Percentiles rank a stretch among this genome's conserved stretches.
Conservation (phyloP, 2,797 vertebrate genomes). For the Rhincodon typus region DNA sequence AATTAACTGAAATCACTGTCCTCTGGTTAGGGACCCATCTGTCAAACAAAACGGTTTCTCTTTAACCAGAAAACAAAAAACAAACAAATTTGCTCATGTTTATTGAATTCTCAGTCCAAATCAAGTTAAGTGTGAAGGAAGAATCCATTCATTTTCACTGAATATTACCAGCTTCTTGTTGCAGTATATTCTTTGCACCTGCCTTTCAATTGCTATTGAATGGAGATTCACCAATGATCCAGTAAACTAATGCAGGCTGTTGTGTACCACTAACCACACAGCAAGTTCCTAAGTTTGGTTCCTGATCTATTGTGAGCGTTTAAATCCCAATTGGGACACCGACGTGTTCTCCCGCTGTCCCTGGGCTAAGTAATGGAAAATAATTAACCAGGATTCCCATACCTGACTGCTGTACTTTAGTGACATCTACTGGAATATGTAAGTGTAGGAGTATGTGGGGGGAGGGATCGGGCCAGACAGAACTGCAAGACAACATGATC, state of each 20-base stretch:
- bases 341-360: neutral
- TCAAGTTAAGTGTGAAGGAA: neutral
- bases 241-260: neutral
- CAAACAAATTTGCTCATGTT: neutral
- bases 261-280: neutral
- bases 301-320: neutral
- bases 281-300: neutral
- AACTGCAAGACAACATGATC: neutral
- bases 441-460: neutral
- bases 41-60: neutral
- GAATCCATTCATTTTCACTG: neutral
- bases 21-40: neutral
- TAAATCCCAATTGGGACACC: neutral
- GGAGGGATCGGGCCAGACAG: too few relatives aligned
- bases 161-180: neutral
- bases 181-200: neutral
- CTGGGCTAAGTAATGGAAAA: neutral
- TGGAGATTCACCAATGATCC: neutral
- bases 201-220: neutral
- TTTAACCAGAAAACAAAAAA: neutral
- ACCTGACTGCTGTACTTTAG: neutral
- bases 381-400: conserved; percentile 11
- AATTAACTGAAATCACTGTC: neutral
- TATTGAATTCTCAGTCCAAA: neutral
- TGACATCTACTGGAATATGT: conserved; percentile 28